Conservation (phyloP, 1,140 invertebrate species). For the Leptinotarsa defecta region DNA sequence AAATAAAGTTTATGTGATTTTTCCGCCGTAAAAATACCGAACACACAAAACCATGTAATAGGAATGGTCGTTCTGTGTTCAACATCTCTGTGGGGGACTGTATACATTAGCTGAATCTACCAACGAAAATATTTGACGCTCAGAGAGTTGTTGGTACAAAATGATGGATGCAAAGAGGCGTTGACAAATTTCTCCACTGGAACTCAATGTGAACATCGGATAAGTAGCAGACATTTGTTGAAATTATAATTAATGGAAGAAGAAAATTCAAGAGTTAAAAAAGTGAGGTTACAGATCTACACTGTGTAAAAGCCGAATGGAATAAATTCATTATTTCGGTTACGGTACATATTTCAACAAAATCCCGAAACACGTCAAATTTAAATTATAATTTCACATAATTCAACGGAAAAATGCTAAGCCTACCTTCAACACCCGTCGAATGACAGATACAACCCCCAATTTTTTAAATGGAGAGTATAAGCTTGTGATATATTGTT, state of each 20-base stretch:
- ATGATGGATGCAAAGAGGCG: not conserved
- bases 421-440: too few species aligned
- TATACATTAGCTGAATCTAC: not conserved
- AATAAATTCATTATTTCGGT: too few species aligned
- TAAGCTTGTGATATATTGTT: too few species aligned
- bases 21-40: not conserved
- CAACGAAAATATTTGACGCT: not conserved
- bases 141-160: not conserved
- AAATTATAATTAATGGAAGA: not conserved
- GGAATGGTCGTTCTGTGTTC: not conserved
- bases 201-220: not conserved
- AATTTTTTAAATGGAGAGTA: too few species aligned
- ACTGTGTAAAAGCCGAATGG: too few species aligned
- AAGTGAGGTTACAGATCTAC: too few species aligned
- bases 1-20: not conserved
- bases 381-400: too few species aligned
- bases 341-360: too few species aligned
- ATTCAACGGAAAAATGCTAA: too few species aligned
- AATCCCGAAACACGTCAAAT: too few species aligned
- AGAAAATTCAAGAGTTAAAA: not conserved
- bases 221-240: not conserved
- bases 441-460: too few species aligned
- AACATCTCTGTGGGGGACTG: slow-evolving; percentile 4
- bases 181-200: not conserved
- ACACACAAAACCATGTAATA: not conserved